A percentile compares a stretch with the other conserved stretches of the same genome.
These are phyloP conservation scores for Caradrina clavipalpis DNA, from an alignment of 2,888 invertebrate species.

Conservation along the genomic window DNA sequence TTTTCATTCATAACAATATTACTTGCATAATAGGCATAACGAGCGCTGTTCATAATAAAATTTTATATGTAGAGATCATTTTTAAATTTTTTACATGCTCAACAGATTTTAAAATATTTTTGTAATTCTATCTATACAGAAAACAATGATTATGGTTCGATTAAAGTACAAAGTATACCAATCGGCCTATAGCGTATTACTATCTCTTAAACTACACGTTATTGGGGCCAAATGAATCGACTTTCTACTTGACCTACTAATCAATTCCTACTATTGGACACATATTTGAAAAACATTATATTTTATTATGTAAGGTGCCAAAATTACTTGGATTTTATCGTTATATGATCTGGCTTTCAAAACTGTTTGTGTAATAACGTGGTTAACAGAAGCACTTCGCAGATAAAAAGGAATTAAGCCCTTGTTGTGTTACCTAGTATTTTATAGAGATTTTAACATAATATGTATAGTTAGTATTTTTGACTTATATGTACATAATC, in stretches of 20 bases:
- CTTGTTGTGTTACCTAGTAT: constrained; percentile 52
- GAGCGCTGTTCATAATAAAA: constrained; percentile 21
- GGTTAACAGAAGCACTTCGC: constrained; percentile 30
- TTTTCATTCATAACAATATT: constrained; percentile 30
- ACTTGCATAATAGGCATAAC: constrained; percentile 37
- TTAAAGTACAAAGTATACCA: constrained; percentile 63
- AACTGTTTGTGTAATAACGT: constrained; percentile 25
- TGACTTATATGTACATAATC: constrained; percentile 54
- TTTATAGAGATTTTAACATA: constrained; percentile 57
- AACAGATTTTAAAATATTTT: constrained; percentile 66
- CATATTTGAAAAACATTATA: constrained; percentile 30
- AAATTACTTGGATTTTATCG: constrained; percentile 51
- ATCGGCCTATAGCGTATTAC: constrained; percentile 63
- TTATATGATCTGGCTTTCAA: constrained; percentile 30
- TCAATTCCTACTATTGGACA: constrained; percentile 57
- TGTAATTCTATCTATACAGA: constrained; percentile 65
- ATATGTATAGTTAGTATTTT: constrained; percentile 47
- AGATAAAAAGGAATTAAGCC: constrained; percentile 15
- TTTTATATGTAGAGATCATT: constrained; percentile 18
- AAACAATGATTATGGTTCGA: constrained; percentile 47
- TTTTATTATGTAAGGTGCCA: constrained; percentile 63
- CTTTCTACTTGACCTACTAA: constrained; percentile 53
- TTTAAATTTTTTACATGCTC: constrained; percentile 9
- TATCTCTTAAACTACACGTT: constrained; percentile 55
- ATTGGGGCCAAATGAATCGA: constrained; percentile 69